Percentiles rank a stretch among this genome's conserved stretches.
Conservation (phyloP, 1,140 invertebrate species). For the Cherax destructor region DNA sequence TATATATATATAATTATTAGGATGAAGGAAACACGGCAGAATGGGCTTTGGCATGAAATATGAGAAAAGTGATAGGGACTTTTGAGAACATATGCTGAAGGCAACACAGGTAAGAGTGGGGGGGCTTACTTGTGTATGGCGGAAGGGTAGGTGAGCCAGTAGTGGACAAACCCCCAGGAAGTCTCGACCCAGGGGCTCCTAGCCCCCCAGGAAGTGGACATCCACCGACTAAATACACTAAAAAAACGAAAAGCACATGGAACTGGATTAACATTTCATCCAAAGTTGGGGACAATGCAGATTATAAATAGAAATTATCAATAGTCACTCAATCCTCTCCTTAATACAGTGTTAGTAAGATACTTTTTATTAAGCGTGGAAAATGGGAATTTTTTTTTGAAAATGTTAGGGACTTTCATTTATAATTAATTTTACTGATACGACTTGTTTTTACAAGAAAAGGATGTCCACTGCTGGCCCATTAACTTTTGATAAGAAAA, state of each 20-base stretch:
- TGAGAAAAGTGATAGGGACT: background rate
- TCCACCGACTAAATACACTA: constrained; percentile 68
- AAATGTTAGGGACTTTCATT: too few relatives aligned
- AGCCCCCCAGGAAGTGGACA: constrained; percentile 58
- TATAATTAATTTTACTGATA: too few relatives aligned
- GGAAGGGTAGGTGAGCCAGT: constrained; percentile 64
- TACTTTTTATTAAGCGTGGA: too few relatives aligned
- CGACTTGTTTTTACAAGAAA: background rate
- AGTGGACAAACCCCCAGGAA: constrained; percentile 62
- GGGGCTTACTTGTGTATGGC: constrained; percentile 64
- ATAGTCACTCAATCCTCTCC: background rate
- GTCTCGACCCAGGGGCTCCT: constrained; percentile 24
- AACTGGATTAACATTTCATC: constrained; percentile 33
- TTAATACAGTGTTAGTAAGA: background rate
- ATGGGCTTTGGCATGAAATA: background rate
- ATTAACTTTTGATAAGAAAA: background rate
- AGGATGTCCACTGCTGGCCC: constrained; percentile 61
- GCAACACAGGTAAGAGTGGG: background rate
- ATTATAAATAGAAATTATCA: background rate
- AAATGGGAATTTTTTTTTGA: too few relatives aligned
- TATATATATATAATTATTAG: background rate
- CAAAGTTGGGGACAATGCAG: background rate
- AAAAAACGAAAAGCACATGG: constrained; percentile 52
- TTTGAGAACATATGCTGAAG: background rate
- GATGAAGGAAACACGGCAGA: background rate